A percentile compares a stretch with the other conserved stretches of the same genome.
These are phyloP conservation scores for Heliconius eleuchia DNA, from an alignment of 1,140 invertebrate genomes.

Conservation along the genomic window DNA sequence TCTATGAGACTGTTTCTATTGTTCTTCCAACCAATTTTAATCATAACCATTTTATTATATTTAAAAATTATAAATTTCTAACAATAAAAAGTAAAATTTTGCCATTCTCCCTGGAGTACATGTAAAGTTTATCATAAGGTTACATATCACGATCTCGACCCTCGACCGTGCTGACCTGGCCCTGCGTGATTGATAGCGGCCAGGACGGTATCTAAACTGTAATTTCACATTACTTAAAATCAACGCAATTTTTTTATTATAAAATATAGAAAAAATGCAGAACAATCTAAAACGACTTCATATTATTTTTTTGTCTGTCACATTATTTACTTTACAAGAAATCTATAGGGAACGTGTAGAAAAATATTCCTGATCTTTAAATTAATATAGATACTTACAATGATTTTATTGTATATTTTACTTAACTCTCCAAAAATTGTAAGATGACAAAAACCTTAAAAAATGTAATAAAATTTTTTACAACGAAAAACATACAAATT, in stretches of 20 bases:
- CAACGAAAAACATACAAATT: background rate
- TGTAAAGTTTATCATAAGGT: constrained; percentile 41
- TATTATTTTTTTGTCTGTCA: no score
- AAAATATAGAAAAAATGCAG: background rate
- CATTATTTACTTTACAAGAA: no score
- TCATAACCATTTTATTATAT: no score
- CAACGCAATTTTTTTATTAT: background rate
- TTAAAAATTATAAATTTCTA: background rate
- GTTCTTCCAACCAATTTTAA: no score
- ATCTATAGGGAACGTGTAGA: background rate
- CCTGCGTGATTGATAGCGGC: constrained; percentile 43
- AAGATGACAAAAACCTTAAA: no score
- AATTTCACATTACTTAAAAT: constrained; percentile 35
- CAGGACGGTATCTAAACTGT: constrained; percentile 39
- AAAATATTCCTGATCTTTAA: background rate
- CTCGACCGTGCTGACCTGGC: constrained; percentile 48
- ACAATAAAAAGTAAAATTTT: background rate
- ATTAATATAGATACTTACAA: no score
- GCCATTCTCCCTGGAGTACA: constrained; percentile 5
- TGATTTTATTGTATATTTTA: no score
- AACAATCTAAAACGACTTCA: no score
- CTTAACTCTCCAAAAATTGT: no score
- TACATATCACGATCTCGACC: constrained; percentile 47
- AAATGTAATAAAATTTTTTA: background rate
- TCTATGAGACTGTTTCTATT: no score